A percentile compares a stretch with the other conserved stretches of the same genome.
Conservation (phyloP, 2,888 invertebrate species). For the Ctena decussata region DNA sequence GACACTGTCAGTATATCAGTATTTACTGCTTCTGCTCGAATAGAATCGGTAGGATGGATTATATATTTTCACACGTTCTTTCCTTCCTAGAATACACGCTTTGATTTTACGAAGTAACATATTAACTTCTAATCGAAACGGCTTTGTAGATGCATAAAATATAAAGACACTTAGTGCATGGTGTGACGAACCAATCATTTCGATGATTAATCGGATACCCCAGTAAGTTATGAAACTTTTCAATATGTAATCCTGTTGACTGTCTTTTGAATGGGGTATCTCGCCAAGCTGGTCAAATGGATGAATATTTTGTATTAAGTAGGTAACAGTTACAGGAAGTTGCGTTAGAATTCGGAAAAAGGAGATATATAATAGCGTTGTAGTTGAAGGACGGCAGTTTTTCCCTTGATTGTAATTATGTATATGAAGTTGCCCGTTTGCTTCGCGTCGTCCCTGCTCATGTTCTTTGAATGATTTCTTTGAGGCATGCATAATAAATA, state of each 20-base stretch:
- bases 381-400: conserved; percentile 45
- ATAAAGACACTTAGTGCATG: conserved; percentile 84
- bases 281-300: conserved; percentile 24
- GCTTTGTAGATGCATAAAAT: conserved; percentile 75
- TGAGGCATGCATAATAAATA: conserved; percentile 72
- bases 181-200: conserved; percentile 83
- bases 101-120: background rate
- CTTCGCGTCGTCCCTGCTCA: background rate
- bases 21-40: background rate
- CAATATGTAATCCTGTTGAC: conserved; percentile 78
- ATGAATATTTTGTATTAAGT: conserved; percentile 48
- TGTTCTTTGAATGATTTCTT: conserved; percentile 33
- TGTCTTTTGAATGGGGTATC: conserved; percentile 68
- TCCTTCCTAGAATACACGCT: background rate
- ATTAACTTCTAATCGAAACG: conserved; percentile 69
- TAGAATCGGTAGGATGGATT: background rate
- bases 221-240: conserved; percentile 78
- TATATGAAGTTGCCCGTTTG: conserved; percentile 21
- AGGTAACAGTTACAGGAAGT: conserved; percentile 55
- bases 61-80: background rate
- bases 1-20: background rate
- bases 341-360: conserved; percentile 62
- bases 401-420: conserved; percentile 38
- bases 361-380: conserved; percentile 55
- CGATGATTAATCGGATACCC: conserved; percentile 77